phyloP scores from a whole-genome alignment of 2,113 vertebrate genomes.

The Prionailurus bengalensis region DNA sequence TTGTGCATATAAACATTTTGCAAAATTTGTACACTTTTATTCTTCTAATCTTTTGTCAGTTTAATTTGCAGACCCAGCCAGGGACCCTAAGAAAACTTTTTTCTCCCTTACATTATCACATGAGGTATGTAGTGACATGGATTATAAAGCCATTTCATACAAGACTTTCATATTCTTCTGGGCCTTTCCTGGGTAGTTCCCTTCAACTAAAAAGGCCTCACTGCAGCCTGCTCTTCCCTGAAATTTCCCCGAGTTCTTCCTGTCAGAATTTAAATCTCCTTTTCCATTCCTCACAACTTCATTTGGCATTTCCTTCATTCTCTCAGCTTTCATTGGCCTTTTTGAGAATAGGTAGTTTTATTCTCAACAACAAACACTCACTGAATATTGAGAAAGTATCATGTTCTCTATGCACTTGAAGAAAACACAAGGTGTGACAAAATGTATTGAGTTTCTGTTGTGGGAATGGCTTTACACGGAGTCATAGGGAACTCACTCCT shows the following conservation, averaged over 20 bases:
- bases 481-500: neutral
- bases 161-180: neutral
- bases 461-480: neutral
- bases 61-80: neutral
- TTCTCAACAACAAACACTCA: neutral
- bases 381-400: neutral
- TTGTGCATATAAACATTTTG: neutral
- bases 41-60: neutral
- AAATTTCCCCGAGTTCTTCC: neutral
- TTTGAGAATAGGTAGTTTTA: neutral
- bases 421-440: neutral
- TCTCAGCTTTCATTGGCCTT: neutral
- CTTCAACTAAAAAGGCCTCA: neutral
- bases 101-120: neutral
- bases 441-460: neutral
- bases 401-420: neutral
- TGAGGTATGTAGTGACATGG: neutral
- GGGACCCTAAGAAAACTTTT: neutral
- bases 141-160: neutral
- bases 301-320: neutral
- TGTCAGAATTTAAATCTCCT: neutral
- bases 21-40: neutral
- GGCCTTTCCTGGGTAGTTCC: neutral
- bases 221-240: neutral
- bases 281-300: neutral